Conservation (phyloP, 2,888 invertebrate genomes). For the Halocaridina rubra region DNA sequence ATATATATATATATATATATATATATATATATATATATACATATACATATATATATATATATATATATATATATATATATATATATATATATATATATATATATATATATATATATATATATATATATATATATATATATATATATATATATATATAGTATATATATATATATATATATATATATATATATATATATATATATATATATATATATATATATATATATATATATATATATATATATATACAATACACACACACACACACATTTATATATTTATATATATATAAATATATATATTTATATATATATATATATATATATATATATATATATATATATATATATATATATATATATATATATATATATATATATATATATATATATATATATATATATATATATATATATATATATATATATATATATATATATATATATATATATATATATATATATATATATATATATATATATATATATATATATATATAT, state of each 20-base stretch:
- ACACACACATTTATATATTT: neutral
- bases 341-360: no score
- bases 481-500: no score
- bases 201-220: neutral
- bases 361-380: no score
- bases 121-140: neutral
- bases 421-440: no score
- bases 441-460: no score
- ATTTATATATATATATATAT: no score
- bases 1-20: neutral
- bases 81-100: neutral
- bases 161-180: neutral
- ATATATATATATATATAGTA: neutral
- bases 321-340: no score
- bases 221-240: neutral
- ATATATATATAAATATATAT: neutral
- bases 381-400: no score
- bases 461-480: no score
- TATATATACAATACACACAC: neutral
- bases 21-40: neutral
- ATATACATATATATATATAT: neutral
- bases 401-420: no score
- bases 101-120: neutral
- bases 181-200: neutral
- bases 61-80: neutral